phyloP scores from a whole-genome alignment of 2,797 vertebrate species.

The Ceyx erithaca region DNA sequence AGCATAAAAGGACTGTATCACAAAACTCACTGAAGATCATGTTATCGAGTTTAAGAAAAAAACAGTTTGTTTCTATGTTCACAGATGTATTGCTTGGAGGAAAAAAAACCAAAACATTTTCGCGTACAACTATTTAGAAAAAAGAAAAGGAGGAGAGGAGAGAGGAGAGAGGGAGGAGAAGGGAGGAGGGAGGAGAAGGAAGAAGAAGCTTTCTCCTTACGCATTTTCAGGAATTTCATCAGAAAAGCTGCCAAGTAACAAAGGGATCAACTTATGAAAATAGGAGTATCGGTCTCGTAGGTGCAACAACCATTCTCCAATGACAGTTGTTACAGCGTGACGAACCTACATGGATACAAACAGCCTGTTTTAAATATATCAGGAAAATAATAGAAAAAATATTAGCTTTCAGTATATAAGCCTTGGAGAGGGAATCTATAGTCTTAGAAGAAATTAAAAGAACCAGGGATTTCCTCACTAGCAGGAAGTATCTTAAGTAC shows the following conservation, averaged over 20 bases:
- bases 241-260: slow-evolving; percentile 86
- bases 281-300: slow-evolving; percentile 93
- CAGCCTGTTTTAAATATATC: background rate
- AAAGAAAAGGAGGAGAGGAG: too few relatives aligned
- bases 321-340: slow-evolving; percentile 85
- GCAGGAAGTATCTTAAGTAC: background rate
- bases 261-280: slow-evolving; percentile 92
- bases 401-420: background rate
- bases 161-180: too few relatives aligned
- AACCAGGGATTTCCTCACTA: background rate
- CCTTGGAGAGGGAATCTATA: background rate
- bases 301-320: slow-evolving; percentile 90
- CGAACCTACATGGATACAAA: slow-evolving; percentile 83
- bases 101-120: background rate
- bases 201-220: slow-evolving; percentile 72
- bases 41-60: background rate
- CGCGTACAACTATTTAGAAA: background rate
- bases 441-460: background rate
- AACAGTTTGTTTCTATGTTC: background rate
- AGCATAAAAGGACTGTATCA: background rate
- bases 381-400: background rate
- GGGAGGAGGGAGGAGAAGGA: too few relatives aligned
- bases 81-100: too few relatives aligned
- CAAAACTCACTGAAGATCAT: background rate
- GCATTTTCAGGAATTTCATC: slow-evolving; percentile 90